Percentiles rank a stretch among this genome's conserved stretches.
Evolutionary conservation across 2,113 vertebrate species (phyloP).

Genomic region (Equus quagga): DNA sequence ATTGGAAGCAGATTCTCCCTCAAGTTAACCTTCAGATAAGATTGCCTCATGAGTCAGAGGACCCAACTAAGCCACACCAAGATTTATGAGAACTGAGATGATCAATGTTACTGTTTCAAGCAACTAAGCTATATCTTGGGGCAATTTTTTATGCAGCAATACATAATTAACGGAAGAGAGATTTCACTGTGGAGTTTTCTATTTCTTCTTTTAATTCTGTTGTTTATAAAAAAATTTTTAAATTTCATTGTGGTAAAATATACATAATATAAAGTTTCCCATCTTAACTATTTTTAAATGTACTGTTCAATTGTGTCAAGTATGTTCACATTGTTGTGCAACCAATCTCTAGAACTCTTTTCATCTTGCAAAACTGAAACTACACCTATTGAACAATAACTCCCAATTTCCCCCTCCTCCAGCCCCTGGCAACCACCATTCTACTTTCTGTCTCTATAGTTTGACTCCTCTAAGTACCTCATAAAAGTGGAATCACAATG

Average conservation of each 20-base stretch:
- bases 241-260: background rate
- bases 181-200: background rate
- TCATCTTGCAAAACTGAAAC: background rate
- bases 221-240: background rate
- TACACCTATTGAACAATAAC: background rate
- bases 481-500: background rate
- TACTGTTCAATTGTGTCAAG: background rate
- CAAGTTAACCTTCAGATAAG: background rate
- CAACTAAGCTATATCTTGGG: background rate
- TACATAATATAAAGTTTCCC: background rate
- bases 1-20: background rate
- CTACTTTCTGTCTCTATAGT: background rate
- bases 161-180: background rate
- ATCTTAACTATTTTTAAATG: background rate
- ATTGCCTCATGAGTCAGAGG: background rate
- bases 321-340: background rate
- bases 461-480: background rate
- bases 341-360: background rate
- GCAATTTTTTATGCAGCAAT: background rate
- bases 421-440: background rate
- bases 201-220: background rate
- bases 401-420: background rate
- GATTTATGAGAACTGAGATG: background rate
- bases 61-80: background rate
- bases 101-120: background rate